phyloP scores from a whole-genome alignment of 2,888 invertebrate species.

The Drosophila siamana region DNA sequence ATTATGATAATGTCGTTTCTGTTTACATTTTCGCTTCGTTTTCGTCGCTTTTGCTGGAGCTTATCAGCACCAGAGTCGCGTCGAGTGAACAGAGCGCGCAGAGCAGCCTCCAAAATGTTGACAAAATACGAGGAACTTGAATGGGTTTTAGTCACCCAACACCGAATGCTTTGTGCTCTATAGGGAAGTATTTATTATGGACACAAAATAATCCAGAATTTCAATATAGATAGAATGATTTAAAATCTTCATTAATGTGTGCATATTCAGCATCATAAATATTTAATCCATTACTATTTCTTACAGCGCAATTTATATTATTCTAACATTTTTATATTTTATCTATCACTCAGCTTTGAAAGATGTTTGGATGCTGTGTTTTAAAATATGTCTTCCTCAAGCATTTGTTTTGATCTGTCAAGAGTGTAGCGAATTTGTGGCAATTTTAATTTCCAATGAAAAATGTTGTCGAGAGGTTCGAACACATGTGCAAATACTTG shows the following conservation, averaged over 20 bases:
- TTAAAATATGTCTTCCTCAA: too few relatives aligned
- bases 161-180: conserved; percentile 22
- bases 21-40: conserved; percentile 57
- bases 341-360: too few relatives aligned
- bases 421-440: background rate
- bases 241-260: too few relatives aligned
- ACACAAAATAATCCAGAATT: background rate
- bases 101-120: conserved; percentile 50
- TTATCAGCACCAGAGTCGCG: conserved; percentile 59
- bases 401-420: background rate
- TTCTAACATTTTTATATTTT: too few relatives aligned
- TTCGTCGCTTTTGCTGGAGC: conserved; percentile 35
- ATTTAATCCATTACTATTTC: too few relatives aligned
- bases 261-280: too few relatives aligned
- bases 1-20: conserved; percentile 77
- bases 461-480: background rate
- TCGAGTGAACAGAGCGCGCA: conserved; percentile 2
- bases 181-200: background rate
- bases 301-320: too few relatives aligned
- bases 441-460: background rate
- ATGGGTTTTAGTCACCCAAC: background rate
- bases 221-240: too few relatives aligned
- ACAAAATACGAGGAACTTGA: conserved; percentile 26
- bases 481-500: background rate
- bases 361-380: too few relatives aligned